These are phyloP conservation scores for Palaemon carinicauda DNA, from an alignment of 1,140 invertebrate species.

Conservation along the genomic window DNA sequence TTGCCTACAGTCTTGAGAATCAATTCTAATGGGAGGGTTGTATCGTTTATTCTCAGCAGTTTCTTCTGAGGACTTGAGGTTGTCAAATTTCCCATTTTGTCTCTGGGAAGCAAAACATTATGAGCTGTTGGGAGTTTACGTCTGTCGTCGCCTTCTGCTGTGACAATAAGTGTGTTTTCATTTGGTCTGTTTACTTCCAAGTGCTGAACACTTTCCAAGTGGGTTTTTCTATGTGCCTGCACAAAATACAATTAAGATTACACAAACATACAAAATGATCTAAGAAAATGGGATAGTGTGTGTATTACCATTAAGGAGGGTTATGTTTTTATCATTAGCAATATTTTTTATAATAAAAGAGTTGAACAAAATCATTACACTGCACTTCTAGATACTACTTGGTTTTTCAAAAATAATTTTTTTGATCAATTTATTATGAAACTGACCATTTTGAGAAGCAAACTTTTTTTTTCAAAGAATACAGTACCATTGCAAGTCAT, in stretches of 20 bases:
- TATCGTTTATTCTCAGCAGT: constrained; percentile 39
- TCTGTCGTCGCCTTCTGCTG: constrained; percentile 34
- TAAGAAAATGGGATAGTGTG: too few species aligned
- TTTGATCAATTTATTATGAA: too few species aligned
- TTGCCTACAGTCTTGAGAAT: constrained; percentile 46
- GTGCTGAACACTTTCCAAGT: constrained; percentile 35
- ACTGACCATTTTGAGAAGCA: too few species aligned
- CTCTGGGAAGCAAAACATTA: constrained; percentile 9
- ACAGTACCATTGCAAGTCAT: too few species aligned
- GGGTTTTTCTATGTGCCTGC: constrained; percentile 29
- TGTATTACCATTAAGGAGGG: not conserved
- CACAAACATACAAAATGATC: too few species aligned
- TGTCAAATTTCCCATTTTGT: not conserved
- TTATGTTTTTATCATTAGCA: not conserved
- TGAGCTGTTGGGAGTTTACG: constrained; percentile 38
- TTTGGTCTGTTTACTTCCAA: constrained; percentile 38
- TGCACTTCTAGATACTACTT: too few species aligned
- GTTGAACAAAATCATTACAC: too few species aligned
- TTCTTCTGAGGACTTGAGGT: constrained; percentile 6
- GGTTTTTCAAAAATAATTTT: too few species aligned
- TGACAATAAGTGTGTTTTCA: constrained; percentile 27
- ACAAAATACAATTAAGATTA: not conserved
- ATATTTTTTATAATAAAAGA: too few species aligned
- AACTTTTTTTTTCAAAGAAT: too few species aligned
- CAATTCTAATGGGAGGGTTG: constrained; percentile 35